These are phyloP conservation scores for Tinea pellionella DNA, from an alignment of 2,888 invertebrate species.

Conservation along the genomic window DNA sequence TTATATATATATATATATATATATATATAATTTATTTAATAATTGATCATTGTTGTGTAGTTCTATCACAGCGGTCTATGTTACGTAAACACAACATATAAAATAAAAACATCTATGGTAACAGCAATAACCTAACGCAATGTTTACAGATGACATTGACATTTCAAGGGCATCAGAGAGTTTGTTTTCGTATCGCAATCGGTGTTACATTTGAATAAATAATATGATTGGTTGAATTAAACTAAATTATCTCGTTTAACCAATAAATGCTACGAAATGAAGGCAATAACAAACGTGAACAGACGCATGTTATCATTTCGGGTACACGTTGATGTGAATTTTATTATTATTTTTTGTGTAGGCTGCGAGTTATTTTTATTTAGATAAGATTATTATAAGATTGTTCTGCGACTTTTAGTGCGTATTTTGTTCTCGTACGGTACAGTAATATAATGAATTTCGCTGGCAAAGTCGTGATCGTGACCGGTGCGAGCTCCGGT, in stretches of 20 bases:
- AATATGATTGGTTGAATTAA: not conserved
- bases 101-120: not conserved
- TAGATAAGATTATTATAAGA: conserved; percentile 24
- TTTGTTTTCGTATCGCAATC: not conserved
- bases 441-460: conserved; percentile 60
- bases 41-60: too few relatives aligned
- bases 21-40: too few relatives aligned
- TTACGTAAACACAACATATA: not conserved
- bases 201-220: not conserved
- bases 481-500: conserved; percentile 87
- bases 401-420: not conserved
- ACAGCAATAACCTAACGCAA: conserved; percentile 1
- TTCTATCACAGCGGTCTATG: too few relatives aligned
- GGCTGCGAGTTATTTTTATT: conserved; percentile 16
- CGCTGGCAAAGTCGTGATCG: conserved; percentile 77
- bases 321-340: not conserved
- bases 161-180: not conserved
- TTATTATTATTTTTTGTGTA: conserved; percentile 1
- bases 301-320: not conserved
- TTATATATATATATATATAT: too few relatives aligned
- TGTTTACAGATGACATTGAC: not conserved
- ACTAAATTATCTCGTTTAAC: not conserved
- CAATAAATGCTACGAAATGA: not conserved
- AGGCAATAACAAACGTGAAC: not conserved
- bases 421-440: not conserved